Base-by-base conservation (phyloP, 2,797 vertebrate genomes). In the Muscicapa striata region DNA sequence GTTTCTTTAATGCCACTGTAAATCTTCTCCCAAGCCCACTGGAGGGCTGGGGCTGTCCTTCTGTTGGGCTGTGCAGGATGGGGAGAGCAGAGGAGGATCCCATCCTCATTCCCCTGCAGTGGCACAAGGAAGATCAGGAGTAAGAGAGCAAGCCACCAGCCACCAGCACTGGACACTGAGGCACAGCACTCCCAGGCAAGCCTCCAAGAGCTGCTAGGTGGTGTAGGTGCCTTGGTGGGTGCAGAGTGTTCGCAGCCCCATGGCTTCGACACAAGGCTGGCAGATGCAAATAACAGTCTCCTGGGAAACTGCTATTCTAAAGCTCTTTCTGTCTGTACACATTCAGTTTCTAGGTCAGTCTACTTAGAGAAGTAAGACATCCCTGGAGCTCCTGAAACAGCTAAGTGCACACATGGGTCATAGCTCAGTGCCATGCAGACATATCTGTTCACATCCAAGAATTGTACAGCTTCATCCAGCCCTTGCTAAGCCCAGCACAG, bases 341-440 rank as follows among this genome's bases (percentile, higher is more conserved):
- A 6, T 16, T 20, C 34, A 63, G 16, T 27, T 80, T 84, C 29
- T 36, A 74, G 67, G 48, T 62, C 67, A 34, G 41, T 19, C 16
- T 90, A 0, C n/a, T 84, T 21, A 48, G 48, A 52, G 21, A 24
- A 36, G 20, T 45, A 32, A 43, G 52, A 26, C 30, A 29, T 46
- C 14, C 27, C 30, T 46, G 63, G 58, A 79, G 57, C 48, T 58
- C 78, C 73, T 32, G 22, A 46, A 55, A 59, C 14, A 62, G 3
- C 32, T 5, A 11, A 36, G 8, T 61, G 38, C 43, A 34, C 0
- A 0, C 15, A 13, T 0, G 1, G 43, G 23, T 67, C 34, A 16
- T 4, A n/a, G 26, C 52, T 74, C 75, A 21, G 52, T 2, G 4
- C 58, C 38, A 7, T 34, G 36, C 34, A 29, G 54, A 10, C 32